Evolutionary conservation across 1,140 invertebrate species (phyloP).

Genomic region (Hylaeus anthracinus): DNA sequence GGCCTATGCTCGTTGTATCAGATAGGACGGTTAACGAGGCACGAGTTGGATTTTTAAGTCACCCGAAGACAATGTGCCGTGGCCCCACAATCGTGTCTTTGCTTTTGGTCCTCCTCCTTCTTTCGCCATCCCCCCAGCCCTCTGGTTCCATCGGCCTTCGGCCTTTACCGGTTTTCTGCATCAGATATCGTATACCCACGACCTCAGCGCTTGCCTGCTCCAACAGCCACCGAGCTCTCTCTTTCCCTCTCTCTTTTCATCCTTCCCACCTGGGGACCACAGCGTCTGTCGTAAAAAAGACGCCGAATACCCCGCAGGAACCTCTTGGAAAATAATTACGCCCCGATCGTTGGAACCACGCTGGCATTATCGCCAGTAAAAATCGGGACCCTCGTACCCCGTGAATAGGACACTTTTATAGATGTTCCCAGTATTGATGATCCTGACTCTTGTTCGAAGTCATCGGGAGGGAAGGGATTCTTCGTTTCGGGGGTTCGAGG

Average conservation of each 20-base stretch:
- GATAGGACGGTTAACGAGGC: constrained; percentile 79
- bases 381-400: constrained; percentile 29
- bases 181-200: constrained; percentile 78
- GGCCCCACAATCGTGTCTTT: constrained; percentile 70
- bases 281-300: constrained; percentile 42
- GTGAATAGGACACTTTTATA: constrained; percentile 41
- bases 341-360: constrained; percentile 31
- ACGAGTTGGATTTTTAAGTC: constrained; percentile 80
- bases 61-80: constrained; percentile 76
- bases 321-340: constrained; percentile 50
- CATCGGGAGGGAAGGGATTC: neutral
- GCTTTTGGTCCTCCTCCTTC: constrained; percentile 58
- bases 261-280: constrained; percentile 22
- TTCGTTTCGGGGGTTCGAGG: neutral
- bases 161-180: constrained; percentile 79
- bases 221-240: neutral
- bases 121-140: constrained; percentile 44
- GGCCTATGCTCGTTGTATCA: constrained; percentile 72
- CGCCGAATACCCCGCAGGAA: constrained; percentile 25
- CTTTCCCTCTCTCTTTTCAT: neutral
- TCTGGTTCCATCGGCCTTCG: constrained; percentile 36
- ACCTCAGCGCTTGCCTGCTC: constrained; percentile 63
- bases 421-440: constrained; percentile 20
- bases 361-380: constrained; percentile 48
- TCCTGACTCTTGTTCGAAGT: constrained; percentile 10